These are phyloP conservation scores for Ctenicera cuprea DNA, from an alignment of 2,888 invertebrate species.

Conservation along the genomic window DNA sequence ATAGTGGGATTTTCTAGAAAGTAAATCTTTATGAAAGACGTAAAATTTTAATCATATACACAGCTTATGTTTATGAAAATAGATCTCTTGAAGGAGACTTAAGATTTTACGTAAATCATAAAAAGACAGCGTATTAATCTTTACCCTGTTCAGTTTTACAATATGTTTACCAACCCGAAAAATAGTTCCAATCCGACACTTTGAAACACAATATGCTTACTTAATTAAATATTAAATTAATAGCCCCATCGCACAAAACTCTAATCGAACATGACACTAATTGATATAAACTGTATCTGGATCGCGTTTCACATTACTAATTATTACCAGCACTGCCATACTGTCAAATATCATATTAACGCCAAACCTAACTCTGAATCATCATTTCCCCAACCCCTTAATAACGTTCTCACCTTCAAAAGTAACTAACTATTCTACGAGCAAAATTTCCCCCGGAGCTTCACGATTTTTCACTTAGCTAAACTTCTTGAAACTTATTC, in stretches of 20 bases:
- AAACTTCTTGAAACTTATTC: slow-evolving; percentile 21
- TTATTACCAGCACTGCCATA: slow-evolving; percentile 14
- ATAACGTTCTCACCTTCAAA: neutral
- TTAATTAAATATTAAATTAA: slow-evolving; percentile 38
- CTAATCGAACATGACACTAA: slow-evolving; percentile 39
- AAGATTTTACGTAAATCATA: neutral
- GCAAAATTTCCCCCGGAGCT: neutral
- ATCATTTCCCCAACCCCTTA: too few relatives aligned
- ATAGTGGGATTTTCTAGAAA: too few relatives aligned
- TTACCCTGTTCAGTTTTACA: neutral
- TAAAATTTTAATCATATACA: too few relatives aligned
- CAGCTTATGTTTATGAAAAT: too few relatives aligned
- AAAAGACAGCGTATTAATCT: neutral
- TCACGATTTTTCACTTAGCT: slow-evolving; percentile 32
- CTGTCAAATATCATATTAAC: slow-evolving; percentile 28
- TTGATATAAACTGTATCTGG: slow-evolving; percentile 35
- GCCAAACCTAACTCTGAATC: slow-evolving; percentile 5
- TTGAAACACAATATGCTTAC: neutral
- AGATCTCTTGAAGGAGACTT: too few relatives aligned
- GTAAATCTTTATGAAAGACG: too few relatives aligned
- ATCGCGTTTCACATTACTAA: slow-evolving; percentile 30
- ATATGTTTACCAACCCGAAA: slow-evolving; percentile 6
- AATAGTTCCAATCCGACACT: neutral
- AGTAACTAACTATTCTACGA: too few relatives aligned
- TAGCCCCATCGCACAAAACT: slow-evolving; percentile 27